Evolutionary conservation across 1,140 invertebrate genomes (phyloP).

Genomic region (Sycobia sp.): DNA sequence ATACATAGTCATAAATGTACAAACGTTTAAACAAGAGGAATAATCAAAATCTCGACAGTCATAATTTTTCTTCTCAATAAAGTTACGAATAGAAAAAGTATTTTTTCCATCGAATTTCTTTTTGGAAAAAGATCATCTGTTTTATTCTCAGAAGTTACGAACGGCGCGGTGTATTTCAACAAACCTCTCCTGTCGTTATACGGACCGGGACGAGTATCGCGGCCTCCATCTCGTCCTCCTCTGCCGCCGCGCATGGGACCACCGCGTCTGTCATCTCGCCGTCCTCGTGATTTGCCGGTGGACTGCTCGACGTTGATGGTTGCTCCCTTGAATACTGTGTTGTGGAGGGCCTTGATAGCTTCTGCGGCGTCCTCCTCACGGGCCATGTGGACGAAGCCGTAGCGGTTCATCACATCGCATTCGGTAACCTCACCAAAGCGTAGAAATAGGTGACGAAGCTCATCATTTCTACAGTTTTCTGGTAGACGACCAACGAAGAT

Average conservation of each 20-base stretch:
- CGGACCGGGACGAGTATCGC: conserved; percentile 60
- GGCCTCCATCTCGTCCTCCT: conserved; percentile 58
- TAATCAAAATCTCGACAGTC: conserved; percentile 17
- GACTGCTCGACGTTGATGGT: conserved; percentile 61
- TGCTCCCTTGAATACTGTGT: conserved; percentile 59
- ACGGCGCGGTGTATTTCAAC: conserved; percentile 48
- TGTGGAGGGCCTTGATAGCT: conserved; percentile 58
- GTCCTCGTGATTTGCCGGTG: conserved; percentile 56
- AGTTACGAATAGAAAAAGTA: conserved; percentile 10
- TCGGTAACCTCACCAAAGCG: conserved; percentile 60
- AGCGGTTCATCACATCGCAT: conserved; percentile 60
- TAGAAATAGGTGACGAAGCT: conserved; percentile 56
- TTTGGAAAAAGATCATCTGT: conserved; percentile 7
- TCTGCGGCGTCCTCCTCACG: conserved; percentile 57
- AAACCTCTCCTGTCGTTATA: conserved; percentile 62
- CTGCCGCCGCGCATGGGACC: conserved; percentile 58
- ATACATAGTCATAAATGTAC: conserved; percentile 18
- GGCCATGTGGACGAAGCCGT: conserved; percentile 60
- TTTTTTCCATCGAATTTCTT: conserved; percentile 1
- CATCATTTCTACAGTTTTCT: conserved; percentile 59
- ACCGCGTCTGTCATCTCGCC: conserved; percentile 53
- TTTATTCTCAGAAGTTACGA: conserved; percentile 43
- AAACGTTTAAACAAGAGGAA: conserved; percentile 33
- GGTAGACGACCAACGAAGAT: conserved; percentile 60
- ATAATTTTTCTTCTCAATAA: conserved; percentile 4